Base-by-base conservation (phyloP, 2,113 vertebrate species). In the Actenoides lindsayi region DNA sequence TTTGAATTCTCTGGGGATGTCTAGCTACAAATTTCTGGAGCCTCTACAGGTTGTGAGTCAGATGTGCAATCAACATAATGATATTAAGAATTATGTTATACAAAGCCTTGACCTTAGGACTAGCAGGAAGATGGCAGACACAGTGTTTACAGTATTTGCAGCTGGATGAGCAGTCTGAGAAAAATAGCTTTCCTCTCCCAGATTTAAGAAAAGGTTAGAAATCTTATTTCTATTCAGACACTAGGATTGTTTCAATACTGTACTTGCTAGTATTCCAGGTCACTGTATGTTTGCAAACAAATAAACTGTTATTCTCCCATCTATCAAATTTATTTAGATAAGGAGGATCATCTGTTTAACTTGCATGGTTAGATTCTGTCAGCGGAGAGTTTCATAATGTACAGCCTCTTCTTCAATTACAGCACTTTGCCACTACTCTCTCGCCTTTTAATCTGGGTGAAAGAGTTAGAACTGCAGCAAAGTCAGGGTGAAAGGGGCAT, bases 341-440 rank as follows among this genome's bases (percentile, higher is more conserved):
- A 73, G 79, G 71, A 83, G 41, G 33, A 89, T 94, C 89, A 94
- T 87, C 65, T 87, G 69, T 92, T 89, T 76, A 85, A 79, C 57
- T 89, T 4, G 1, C 56, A 30, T 17, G 57, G 76, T 54, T 75
- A 54, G 59, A 33, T 46, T 86, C 19, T 95, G 65, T 76, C 81
- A 87, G 50, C 1, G 1, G 48, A 91, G 77, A 75, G 20, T 80
- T 91, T 89, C 44, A 57, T 76, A 64, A 91, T 4, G 41, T 54
- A 83, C 0, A 0, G 46, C 37, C 42, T 77, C 81, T 92, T 79
- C 74, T 62, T 94, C 91, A 80, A 31, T 71, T 78, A 70, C 44
- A 65, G 86, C 83, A 74, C 91, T 92, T 77, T 16, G n/a, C 70
- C 50, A 44, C 57, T 78, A 33, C 27, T 60, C 51, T 63, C 57